phyloP scores from a whole-genome alignment of 2,113 vertebrate genomes.

The Oncorhynchus mykiss region DNA sequence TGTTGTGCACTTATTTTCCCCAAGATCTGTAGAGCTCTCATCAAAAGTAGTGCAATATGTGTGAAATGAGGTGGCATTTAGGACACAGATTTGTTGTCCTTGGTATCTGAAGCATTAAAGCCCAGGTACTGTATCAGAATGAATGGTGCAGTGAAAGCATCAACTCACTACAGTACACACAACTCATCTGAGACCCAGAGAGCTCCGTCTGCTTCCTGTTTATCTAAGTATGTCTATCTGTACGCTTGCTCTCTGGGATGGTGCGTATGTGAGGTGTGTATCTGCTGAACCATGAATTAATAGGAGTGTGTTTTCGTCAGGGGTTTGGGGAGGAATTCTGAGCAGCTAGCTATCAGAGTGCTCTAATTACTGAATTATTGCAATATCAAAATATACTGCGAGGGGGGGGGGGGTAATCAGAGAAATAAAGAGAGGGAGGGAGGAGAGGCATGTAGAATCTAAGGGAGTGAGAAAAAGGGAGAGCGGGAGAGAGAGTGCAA shows the following conservation, averaged over 20 bases:
- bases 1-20: no score
- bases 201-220: neutral
- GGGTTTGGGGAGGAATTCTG: slow-evolving; percentile 17
- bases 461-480: neutral
- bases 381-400: neutral
- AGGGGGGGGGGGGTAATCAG: neutral
- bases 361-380: no score
- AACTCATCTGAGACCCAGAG: slow-evolving; percentile 7
- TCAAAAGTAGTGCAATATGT: no score
- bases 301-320: slow-evolving; percentile 11
- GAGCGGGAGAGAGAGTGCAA: slow-evolving; percentile 5
- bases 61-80: no score
- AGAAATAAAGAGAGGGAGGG: neutral
- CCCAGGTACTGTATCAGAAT: neutral
- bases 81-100: neutral
- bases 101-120: neutral
- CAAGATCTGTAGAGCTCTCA: no score
- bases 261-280: neutral
- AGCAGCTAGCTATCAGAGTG: no score
- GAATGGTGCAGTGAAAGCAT: slow-evolving; percentile 9
- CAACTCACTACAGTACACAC: no score
- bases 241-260: neutral
- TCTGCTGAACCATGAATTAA: slow-evolving; percentile 23
- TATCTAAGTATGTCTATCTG: neutral
- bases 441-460: neutral